phyloP scores from a whole-genome alignment of 2,888 invertebrate genomes.

The Ellobium chinense region DNA sequence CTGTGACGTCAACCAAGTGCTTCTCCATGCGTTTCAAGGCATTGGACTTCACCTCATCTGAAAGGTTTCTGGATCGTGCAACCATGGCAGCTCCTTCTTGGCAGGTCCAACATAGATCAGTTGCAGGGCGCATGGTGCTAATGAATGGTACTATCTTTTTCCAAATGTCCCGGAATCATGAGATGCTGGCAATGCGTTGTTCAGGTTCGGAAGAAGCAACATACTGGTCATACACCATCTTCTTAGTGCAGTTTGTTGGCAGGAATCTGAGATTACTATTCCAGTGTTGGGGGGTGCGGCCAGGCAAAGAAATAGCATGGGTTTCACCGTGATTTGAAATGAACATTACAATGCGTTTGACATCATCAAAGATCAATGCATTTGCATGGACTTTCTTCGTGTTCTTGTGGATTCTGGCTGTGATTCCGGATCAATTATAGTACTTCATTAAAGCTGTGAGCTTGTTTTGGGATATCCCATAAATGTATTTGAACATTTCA shows the following conservation, averaged over 20 bases:
- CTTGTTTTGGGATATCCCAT: neutral
- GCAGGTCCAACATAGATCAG: slow-evolving; percentile 51
- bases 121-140: slow-evolving; percentile 36
- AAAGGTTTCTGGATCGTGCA: slow-evolving; percentile 14
- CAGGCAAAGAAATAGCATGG: slow-evolving; percentile 46
- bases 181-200: too few species aligned
- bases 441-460: neutral
- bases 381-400: neutral
- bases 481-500: neutral
- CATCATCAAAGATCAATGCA: slow-evolving; percentile 32
- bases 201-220: too few species aligned
- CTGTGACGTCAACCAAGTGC: slow-evolving; percentile 23
- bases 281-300: slow-evolving; percentile 23
- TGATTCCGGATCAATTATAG: neutral
- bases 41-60: slow-evolving; percentile 16
- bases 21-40: slow-evolving; percentile 3
- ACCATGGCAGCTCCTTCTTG: slow-evolving; percentile 43
- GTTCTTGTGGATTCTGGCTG: neutral
- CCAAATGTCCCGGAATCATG: slow-evolving; percentile 33
- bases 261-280: slow-evolving; percentile 28
- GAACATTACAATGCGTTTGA: slow-evolving; percentile 29
- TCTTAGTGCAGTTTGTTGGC: slow-evolving; percentile 32
- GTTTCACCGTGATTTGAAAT: slow-evolving; percentile 41
- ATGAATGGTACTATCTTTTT: slow-evolving; percentile 29
- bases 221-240: neutral